Conservation (phyloP, 64 coral and sea anemone species). For the Catalaphyllia jardinei region DNA sequence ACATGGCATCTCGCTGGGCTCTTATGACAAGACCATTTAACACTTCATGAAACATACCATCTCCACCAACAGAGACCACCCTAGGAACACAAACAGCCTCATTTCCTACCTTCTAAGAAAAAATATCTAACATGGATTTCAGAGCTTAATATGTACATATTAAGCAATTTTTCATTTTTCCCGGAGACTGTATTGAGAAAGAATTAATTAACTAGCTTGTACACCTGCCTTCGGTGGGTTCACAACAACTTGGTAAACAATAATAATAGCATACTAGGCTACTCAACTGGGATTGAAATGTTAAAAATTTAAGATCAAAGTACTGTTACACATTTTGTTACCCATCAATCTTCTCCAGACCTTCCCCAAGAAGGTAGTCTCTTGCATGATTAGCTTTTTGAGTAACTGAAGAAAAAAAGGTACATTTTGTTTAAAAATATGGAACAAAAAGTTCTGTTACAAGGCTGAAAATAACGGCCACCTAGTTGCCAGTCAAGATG, state of each 20-base stretch:
- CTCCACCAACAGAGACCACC: constrained; percentile 81
- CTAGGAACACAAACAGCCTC: constrained; percentile 2
- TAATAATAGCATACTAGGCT: too few species aligned
- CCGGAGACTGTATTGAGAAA: too few species aligned
- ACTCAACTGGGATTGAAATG: too few species aligned
- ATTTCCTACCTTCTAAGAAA: neutral
- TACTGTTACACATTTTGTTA: neutral
- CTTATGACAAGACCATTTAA: constrained; percentile 74
- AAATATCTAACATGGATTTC: neutral
- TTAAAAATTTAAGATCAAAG: too few species aligned
- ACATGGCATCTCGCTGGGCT: constrained; percentile 45
- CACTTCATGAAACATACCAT: constrained; percentile 93
- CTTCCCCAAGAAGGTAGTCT: constrained; percentile 47
- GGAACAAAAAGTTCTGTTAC: too few species aligned
- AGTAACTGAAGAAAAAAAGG: constrained; percentile 51
- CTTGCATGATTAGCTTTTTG: constrained; percentile 63
- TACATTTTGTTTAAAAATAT: too few species aligned
- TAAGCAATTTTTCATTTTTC: too few species aligned
- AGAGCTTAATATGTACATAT: neutral
- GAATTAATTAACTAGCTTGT: too few species aligned
- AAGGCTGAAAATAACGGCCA: too few species aligned
- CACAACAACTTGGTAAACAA: too few species aligned
- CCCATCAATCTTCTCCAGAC: constrained; percentile 66
- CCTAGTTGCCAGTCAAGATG: too few species aligned
- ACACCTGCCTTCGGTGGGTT: too few species aligned